Conservation (phyloP, 2,797 vertebrate genomes). For the Paedocypris micromegethes region DNA sequence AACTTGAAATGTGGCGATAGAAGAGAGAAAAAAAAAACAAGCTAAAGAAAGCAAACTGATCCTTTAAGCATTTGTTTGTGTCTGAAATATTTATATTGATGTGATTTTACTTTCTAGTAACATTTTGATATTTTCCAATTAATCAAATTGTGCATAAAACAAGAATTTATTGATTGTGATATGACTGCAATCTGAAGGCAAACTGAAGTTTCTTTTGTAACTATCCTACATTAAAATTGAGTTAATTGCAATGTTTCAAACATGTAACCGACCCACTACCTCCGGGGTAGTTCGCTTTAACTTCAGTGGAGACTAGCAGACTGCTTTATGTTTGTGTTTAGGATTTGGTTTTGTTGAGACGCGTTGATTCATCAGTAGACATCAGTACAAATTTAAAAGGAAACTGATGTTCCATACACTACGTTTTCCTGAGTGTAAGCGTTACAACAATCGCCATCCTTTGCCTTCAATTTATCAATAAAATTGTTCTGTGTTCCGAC, state of each 20-base stretch:
- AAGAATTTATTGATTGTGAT: slow-evolving; percentile 3
- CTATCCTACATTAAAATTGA: not conserved
- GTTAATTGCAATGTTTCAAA: not conserved
- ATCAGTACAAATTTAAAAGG: slow-evolving; percentile 23
- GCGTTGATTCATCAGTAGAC: slow-evolving; percentile 25
- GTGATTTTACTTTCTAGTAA: not conserved
- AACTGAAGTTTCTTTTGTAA: slow-evolving; percentile 4
- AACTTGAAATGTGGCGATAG: not conserved
- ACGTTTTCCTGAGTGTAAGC: slow-evolving; percentile 58
- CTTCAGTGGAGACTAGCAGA: slow-evolving; percentile 28
- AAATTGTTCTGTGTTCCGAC: slow-evolving; percentile 37
- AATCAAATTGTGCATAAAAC: slow-evolving; percentile 8
- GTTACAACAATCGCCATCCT: slow-evolving; percentile 71
- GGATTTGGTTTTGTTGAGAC: slow-evolving; percentile 35
- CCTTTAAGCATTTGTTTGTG: slow-evolving; percentile 37
- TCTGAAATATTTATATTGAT: slow-evolving; percentile 37
- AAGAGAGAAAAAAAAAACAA: not conserved
- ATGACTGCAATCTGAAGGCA: slow-evolving; percentile 22
- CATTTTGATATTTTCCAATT: slow-evolving; percentile 17
- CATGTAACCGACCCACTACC: too few species aligned
- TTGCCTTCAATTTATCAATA: slow-evolving; percentile 71
- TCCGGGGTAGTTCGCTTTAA: slow-evolving; percentile 23
- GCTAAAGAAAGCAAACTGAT: slow-evolving; percentile 2
- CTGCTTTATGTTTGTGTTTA: slow-evolving; percentile 47
- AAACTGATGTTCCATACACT: slow-evolving; percentile 42